Evolutionary conservation across 1,140 invertebrate species (phyloP).

Genomic region (Leptonema lineaticorne): DNA sequence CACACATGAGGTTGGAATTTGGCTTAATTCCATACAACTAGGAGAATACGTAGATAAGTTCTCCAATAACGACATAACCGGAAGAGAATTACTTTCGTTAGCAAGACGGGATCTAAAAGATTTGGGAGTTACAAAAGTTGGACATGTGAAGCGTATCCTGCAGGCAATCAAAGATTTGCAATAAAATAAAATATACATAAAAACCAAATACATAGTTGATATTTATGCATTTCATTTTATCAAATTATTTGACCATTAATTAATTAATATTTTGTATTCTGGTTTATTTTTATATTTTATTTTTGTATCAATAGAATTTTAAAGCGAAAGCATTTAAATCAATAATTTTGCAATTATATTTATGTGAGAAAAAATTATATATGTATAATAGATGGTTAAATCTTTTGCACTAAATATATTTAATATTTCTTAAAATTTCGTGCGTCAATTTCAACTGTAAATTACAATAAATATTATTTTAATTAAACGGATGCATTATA

Average conservation of each 20-base stretch:
- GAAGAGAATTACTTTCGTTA: conserved; percentile 82
- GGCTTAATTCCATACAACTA: conserved; percentile 86
- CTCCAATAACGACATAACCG: conserved; percentile 86
- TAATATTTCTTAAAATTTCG: no score
- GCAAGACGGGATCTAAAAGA: conserved; percentile 86
- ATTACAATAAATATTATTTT: no score
- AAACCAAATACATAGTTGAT: not conserved
- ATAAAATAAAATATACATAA: conserved; percentile 43
- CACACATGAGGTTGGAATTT: conserved; percentile 72
- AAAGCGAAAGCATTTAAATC: no score
- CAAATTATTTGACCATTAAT: not conserved
- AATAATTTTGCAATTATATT: no score
- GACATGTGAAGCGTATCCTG: conserved; percentile 91
- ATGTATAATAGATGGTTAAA: no score
- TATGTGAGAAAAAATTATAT: no score
- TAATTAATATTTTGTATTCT: no score
- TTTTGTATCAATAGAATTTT: no score
- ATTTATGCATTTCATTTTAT: not conserved
- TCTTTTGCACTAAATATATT: no score
- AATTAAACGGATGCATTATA: no score
- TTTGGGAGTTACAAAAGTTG: conserved; percentile 88
- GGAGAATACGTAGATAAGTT: conserved; percentile 86
- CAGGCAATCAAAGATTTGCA: conserved; percentile 86
- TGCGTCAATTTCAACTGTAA: no score
- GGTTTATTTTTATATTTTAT: no score